Conservation (phyloP, 2,797 vertebrate genomes). For the Etheostoma nigrum region DNA sequence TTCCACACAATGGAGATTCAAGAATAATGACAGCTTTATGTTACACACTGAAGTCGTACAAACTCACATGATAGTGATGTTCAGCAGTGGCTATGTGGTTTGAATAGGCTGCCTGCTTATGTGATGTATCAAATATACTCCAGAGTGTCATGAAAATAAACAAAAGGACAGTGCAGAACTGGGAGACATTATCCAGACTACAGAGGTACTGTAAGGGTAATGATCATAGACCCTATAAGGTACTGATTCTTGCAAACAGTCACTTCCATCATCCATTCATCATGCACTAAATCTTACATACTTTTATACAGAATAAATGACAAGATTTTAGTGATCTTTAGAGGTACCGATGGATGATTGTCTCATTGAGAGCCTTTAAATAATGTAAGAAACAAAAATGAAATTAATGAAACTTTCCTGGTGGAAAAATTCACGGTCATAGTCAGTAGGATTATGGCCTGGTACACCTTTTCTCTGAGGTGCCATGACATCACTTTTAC, state of each 20-base stretch:
- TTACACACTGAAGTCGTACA: conserved; percentile 44
- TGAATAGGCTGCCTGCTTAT: conserved; percentile 46
- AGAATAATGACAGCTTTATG: conserved; percentile 46
- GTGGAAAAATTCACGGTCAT: neutral
- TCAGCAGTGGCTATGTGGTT: conserved; percentile 26
- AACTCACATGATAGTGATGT: conserved; percentile 30
- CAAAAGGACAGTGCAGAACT: conserved; percentile 22
- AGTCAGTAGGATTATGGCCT: neutral
- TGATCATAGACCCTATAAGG: neutral
- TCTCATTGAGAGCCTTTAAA: too few relatives aligned
- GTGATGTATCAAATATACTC: conserved; percentile 53
- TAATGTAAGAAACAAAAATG: too few relatives aligned
- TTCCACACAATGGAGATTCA: conserved; percentile 32
- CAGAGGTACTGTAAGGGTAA: neutral
- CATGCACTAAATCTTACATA: too few relatives aligned
- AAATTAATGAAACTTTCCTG: too few relatives aligned
- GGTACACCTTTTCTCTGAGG: neutral
- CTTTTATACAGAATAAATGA: neutral
- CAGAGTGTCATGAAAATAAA: conserved; percentile 41
- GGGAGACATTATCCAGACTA: conserved; percentile 4
- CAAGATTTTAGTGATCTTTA: too few relatives aligned
- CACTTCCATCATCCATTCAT: neutral
- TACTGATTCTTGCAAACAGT: neutral
- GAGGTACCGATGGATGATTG: too few relatives aligned
- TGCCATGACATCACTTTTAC: neutral